Conservation (phyloP, 2,113 vertebrate genomes). For the Lathamus discolor region DNA sequence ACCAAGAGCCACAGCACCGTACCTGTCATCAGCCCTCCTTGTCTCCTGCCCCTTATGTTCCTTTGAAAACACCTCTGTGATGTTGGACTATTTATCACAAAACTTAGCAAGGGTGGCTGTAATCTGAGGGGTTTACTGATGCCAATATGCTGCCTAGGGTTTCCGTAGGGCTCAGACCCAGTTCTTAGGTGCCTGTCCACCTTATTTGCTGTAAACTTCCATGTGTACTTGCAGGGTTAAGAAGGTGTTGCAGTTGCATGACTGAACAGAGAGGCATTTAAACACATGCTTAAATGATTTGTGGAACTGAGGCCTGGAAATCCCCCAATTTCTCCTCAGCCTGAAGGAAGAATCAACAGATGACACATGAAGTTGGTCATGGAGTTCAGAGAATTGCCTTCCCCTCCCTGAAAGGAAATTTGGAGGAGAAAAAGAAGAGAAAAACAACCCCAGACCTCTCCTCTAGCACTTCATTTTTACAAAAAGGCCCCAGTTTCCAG, state of each 20-base stretch:
- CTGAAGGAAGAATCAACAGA: not conserved
- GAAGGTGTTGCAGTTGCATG: not conserved
- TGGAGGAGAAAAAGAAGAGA: not conserved
- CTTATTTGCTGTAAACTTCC: not conserved
- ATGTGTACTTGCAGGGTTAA: not conserved
- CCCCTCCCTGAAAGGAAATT: not conserved
- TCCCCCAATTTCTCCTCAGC: not conserved
- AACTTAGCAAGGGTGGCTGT: not conserved
- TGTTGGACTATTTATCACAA: not conserved
- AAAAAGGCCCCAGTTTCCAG: not conserved
- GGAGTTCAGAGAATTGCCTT: not conserved
- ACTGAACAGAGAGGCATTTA: not conserved
- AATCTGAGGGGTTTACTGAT: not conserved
- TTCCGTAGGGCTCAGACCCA: not conserved
- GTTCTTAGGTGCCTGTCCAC: not conserved
- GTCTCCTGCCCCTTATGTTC: not conserved
- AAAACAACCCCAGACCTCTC: not conserved
- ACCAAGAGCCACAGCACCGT: accelerated
- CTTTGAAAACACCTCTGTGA: not conserved
- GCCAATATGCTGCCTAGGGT: not conserved
- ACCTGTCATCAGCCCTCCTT: not conserved
- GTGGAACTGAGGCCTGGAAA: not conserved
- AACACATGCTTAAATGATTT: not conserved
- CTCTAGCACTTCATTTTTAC: constrained; percentile 23
- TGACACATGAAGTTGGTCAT: not conserved